A percentile compares a stretch with the other conserved stretches of the same genome.
These are phyloP conservation scores for Forbesichthys papilliferus DNA, from an alignment of 2,113 vertebrate genomes.

Conservation along the genomic window DNA sequence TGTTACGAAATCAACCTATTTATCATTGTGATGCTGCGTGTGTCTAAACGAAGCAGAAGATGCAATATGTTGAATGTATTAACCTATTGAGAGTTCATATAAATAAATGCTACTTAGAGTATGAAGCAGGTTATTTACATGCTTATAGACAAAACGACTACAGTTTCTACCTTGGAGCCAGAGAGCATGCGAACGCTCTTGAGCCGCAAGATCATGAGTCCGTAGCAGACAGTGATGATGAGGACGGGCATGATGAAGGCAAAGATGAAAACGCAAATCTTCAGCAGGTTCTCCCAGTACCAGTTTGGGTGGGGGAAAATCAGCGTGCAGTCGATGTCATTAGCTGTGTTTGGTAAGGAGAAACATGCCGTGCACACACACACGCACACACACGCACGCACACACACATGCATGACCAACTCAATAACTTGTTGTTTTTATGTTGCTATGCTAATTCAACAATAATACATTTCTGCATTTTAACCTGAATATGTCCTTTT, in stretches of 20 bases:
- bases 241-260: constrained; percentile 98
- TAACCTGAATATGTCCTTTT: not conserved
- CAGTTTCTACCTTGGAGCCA: constrained; percentile 82
- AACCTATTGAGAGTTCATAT: too few relatives aligned
- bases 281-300: constrained; percentile 98
- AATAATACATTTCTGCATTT: not conserved
- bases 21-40: too few relatives aligned
- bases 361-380: constrained; percentile 4
- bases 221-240: constrained; percentile 96
- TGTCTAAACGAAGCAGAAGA: too few relatives aligned
- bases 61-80: too few relatives aligned
- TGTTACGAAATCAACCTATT: too few relatives aligned
- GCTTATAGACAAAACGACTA: not conserved
- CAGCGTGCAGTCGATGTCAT: constrained; percentile 88
- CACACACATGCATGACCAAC: not conserved
- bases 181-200: constrained; percentile 98
- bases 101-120: too few relatives aligned
- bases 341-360: constrained; percentile 40
- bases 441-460: too few relatives aligned
- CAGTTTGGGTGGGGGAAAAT: constrained; percentile 91
- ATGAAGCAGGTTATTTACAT: not conserved
- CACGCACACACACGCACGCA: not conserved
- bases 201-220: constrained; percentile 96
- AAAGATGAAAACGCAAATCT: constrained; percentile 99
- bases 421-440: not conserved